Percentiles rank a stretch among this genome's conserved stretches.
These are phyloP conservation scores for Brenthis ino DNA, from an alignment of 2,888 invertebrate genomes.

Conservation along the genomic window DNA sequence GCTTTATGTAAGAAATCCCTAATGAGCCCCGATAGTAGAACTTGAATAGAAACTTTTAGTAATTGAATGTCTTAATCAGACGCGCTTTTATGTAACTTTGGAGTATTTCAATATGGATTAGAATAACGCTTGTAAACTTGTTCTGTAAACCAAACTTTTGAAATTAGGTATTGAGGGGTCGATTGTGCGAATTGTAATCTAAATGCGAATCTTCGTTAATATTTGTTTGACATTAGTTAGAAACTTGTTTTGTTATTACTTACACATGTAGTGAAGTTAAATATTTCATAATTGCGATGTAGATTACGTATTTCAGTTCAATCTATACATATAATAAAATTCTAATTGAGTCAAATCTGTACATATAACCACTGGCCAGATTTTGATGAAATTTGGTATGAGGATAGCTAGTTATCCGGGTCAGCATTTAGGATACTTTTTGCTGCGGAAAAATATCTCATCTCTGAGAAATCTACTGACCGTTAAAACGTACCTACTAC, in stretches of 20 bases:
- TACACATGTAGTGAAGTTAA: neutral
- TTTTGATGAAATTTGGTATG: too few relatives aligned
- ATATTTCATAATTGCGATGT: neutral
- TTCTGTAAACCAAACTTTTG: conserved; percentile 36
- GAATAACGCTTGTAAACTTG: conserved; percentile 36
- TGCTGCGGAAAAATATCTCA: too few relatives aligned
- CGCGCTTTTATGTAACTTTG: conserved; percentile 34
- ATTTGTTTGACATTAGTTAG: conserved; percentile 21
- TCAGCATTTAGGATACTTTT: too few relatives aligned
- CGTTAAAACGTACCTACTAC: too few relatives aligned
- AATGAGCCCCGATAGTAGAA: conserved; percentile 49
- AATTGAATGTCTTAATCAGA: conserved; percentile 41
- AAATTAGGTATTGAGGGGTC: conserved; percentile 33
- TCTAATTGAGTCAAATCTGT: too few relatives aligned
- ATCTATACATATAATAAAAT: too few relatives aligned
- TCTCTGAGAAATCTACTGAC: too few relatives aligned
- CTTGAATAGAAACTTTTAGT: conserved; percentile 45
- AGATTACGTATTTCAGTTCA: too few relatives aligned
- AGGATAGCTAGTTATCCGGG: too few relatives aligned
- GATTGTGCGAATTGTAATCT: conserved; percentile 27
- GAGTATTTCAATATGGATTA: conserved; percentile 36
- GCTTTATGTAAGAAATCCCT: conserved; percentile 42
- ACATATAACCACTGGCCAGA: too few relatives aligned
- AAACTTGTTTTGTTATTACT: conserved; percentile 5
- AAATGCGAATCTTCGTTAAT: conserved; percentile 28